Base-by-base conservation (phyloP, 2,113 vertebrate species). In the Pardalotus punctatus region DNA sequence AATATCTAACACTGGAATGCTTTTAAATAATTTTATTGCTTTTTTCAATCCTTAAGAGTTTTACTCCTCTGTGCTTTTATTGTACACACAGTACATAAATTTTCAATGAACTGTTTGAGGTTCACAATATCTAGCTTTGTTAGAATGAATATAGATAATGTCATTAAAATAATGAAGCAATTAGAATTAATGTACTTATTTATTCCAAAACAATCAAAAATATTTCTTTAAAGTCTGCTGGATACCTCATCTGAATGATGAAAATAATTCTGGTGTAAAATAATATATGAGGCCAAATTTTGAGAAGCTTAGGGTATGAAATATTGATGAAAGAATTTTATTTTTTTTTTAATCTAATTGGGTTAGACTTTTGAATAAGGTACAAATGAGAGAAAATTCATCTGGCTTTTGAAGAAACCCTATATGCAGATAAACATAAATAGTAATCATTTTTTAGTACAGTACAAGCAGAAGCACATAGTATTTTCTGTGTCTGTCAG, bases 51-150 rank as follows among this genome's bases (percentile, higher is more conserved):
- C 21, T 64, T 51, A 24, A 51, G n/a, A 84, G 5, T 64, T 88
- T 79, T 50, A 51, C 15, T 27, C 4, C 14, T 79, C 23, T 11
- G 5, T 0, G 0, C 1, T 76, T 71, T 54, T 38, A 33, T 29
- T 47, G 12, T 25, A 43, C 2, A 5, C 0, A 1, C 14, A 42
- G 10, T 17, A 3, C 16, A 4, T 29, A 61, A 5, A 25, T 85
- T 87, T 88, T 74, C 24, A 23, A 62, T 40, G 0, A 61, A 51
- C 65, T 24, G 7, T 31, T 87, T 65, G 42, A 78, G 1, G 54
- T 38, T 29, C 50, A 11, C 1, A 17, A 40, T 47, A 76, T 47
- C 29, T 27, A 35, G 38, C 9, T 20, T 62, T 67, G 2, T 40
- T 56, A 64, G 29, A 67, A 67, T 0, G 11, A 79, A 88, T 73